These are phyloP conservation scores for Xyrauchen texanus DNA, from an alignment of 2,113 vertebrate genomes.

Conservation along the genomic window DNA sequence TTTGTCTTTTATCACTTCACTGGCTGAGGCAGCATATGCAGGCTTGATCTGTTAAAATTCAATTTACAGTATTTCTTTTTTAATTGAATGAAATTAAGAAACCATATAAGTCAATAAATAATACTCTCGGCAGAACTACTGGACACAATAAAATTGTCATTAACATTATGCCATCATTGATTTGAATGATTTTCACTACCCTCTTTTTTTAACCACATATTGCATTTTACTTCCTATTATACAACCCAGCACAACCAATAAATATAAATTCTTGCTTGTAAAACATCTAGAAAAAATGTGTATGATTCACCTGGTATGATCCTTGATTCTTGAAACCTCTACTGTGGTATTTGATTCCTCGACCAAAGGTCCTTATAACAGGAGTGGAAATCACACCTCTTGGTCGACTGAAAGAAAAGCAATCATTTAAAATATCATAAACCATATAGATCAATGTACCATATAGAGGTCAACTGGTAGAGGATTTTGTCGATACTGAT, in stretches of 20 bases:
- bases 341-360: slow-evolving; percentile 83
- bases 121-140: not conserved
- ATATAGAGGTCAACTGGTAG: not conserved
- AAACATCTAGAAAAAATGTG: too few species aligned
- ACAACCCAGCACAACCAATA: too few species aligned
- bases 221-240: too few species aligned
- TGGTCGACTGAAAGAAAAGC: slow-evolving; percentile 73
- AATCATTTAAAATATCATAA: not conserved
- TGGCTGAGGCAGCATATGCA: slow-evolving; percentile 81
- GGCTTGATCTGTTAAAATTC: slow-evolving; percentile 80
- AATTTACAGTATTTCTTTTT: slow-evolving; percentile 9
- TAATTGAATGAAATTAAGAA: too few species aligned
- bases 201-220: too few species aligned
- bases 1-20: slow-evolving; percentile 85
- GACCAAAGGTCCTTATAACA: slow-evolving; percentile 89
- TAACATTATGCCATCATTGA: too few species aligned
- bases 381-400: slow-evolving; percentile 93
- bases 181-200: too few species aligned
- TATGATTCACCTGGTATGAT: slow-evolving; percentile 77
- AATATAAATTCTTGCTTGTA: too few species aligned
- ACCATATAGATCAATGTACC: not conserved
- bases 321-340: slow-evolving; percentile 88
- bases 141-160: too few species aligned
- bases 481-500: too few species aligned
- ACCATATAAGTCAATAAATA: not conserved